These are phyloP conservation scores for Hyppa rectilinea DNA, from an alignment of 2,888 invertebrate genomes.

Conservation along the genomic window DNA sequence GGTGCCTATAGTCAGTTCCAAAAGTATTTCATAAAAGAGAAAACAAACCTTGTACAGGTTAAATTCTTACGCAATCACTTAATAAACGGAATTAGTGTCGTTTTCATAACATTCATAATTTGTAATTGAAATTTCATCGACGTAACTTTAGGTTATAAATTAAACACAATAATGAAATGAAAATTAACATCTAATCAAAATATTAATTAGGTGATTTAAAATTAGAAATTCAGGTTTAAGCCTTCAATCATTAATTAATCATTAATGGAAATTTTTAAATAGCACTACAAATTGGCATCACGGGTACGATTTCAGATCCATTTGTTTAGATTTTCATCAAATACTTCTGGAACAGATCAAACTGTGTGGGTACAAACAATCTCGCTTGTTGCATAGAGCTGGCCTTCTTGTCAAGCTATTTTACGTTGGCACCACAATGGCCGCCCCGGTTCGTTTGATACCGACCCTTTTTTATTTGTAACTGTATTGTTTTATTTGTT, in stretches of 20 bases:
- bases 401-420: background rate
- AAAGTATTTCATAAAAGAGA: background rate
- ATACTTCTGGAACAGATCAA: background rate
- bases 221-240: background rate
- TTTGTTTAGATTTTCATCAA: background rate
- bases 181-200: too few relatives aligned
- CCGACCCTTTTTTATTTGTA: slow-evolving; percentile 55
- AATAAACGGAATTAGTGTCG: background rate
- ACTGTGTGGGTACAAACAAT: background rate
- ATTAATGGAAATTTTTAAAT: background rate
- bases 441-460: slow-evolving; percentile 36
- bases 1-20: background rate
- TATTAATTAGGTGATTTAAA: too few relatives aligned
- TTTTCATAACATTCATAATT: background rate
- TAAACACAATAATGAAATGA: too few relatives aligned
- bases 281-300: background rate
- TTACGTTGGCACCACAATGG: slow-evolving; percentile 14
- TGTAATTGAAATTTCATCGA: too few relatives aligned
- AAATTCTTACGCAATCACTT: background rate
- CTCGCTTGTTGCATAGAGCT: background rate
- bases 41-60: background rate
- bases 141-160: too few relatives aligned
- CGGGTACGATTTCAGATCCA: background rate
- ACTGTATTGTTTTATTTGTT: slow-evolving; percentile 53
- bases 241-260: background rate